Base-by-base conservation (phyloP, 1,140 invertebrate species). In the Pseudachorutes palmiensis region DNA sequence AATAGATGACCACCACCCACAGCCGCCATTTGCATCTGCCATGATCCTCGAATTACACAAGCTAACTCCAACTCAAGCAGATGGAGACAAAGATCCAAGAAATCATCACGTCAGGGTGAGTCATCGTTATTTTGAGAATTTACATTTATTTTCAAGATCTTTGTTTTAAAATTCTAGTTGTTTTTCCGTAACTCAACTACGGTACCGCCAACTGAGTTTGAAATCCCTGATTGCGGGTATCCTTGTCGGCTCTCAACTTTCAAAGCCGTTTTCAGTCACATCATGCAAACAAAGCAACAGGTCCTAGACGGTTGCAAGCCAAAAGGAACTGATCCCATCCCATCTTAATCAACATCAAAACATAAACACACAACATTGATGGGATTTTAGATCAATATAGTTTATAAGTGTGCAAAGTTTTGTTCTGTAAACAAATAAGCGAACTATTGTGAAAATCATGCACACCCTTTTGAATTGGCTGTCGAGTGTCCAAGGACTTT, bases 41-140 rank as follows among this genome's bases (percentile, higher is more conserved):
- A 78, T 92, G 30, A 76, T 92, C 29, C 76, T 92, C 33, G 91
- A 94, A 78, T 76, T 92, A 5, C 86, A 74, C 64, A 80, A 84
- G 72, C 5, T 41, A 19, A 9, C 36, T 19, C 5, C 5, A 41
- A 9, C 36, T 19, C 36, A 41, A 41, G 5, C 36, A 5, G 36
- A 41, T 19, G 36, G 36, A 19, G 36, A 41, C 19, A 41, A 41
- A 41, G 19, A 41, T 41, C 36, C 36, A 41, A 41, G 36, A 19
- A 41, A 41, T 19, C 36, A 41, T 41, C 36, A 41, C 5, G 36
- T 41, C 36, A 41, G 36, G 36, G 36, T 41, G 19, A 41, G 36
- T 41, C 19, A 41, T 41, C 36, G 19, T 41, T 41, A 9, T 41
- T 41, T 41, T 9, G 5, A 9, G 5, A 41, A 41, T 41, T 41